Conservation (phyloP, 2,888 invertebrate species). For the Folsomia candida region DNA sequence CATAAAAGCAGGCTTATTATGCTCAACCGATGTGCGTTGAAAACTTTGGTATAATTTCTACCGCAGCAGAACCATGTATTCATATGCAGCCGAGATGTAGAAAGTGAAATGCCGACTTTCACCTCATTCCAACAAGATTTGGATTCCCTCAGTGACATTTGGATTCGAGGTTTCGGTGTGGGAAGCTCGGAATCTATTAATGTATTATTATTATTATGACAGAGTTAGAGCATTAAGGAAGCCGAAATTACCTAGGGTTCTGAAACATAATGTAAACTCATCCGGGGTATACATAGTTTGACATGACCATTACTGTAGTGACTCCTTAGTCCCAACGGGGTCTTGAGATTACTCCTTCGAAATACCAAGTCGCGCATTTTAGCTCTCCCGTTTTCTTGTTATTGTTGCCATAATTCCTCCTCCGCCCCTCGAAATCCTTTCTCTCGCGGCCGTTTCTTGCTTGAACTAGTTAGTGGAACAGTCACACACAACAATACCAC, state of each 20-base stretch:
- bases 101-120: too few species aligned
- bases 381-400: slow-evolving; percentile 18
- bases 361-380: background rate
- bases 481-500: background rate
- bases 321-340: slow-evolving; percentile 2
- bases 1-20: too few species aligned
- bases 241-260: background rate
- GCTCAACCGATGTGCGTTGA: too few species aligned
- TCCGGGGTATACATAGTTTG: background rate
- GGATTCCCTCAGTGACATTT: background rate
- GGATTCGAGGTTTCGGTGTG: too few species aligned
- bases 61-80: too few species aligned
- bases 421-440: slow-evolving; percentile 22
- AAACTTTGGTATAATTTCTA: too few species aligned
- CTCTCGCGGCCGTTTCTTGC: background rate
- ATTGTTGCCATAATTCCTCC: slow-evolving; percentile 39
- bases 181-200: slow-evolving; percentile 9
- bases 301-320: background rate
- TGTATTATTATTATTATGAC: slow-evolving; percentile 14
- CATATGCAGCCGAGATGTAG: too few species aligned
- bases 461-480: background rate
- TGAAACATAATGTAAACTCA: background rate
- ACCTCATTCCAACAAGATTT: background rate
- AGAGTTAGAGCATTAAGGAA: slow-evolving; percentile 1
- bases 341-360: slow-evolving; percentile 7